Evolutionary conservation across 23 tunicate species (phyloP).

Genomic region (Clavelina lepadiformis): DNA sequence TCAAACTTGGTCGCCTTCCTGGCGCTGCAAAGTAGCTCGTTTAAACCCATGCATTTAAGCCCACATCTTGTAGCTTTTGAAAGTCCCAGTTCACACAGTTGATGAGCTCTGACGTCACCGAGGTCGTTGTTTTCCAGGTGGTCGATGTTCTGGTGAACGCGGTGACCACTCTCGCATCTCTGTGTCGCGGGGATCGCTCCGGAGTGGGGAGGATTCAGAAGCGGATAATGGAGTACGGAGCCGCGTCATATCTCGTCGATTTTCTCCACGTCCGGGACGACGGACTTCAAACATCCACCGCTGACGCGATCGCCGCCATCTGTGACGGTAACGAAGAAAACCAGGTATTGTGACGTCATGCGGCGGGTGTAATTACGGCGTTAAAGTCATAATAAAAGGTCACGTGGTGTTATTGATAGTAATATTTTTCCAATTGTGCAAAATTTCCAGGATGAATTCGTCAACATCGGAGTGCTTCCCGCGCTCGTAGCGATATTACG

Average conservation of each 20-base stretch:
- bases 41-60: too few species aligned
- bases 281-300: slow-evolving; percentile 56
- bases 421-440: too few species aligned
- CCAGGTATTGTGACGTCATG: slow-evolving; percentile 26
- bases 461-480: slow-evolving; percentile 28
- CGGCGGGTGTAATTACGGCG: not conserved
- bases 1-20: too few species aligned
- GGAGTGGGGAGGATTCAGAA: slow-evolving; percentile 53
- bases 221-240: slow-evolving; percentile 63
- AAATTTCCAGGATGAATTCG: slow-evolving; percentile 56
- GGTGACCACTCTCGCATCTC: slow-evolving; percentile 47
- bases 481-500: slow-evolving; percentile 59
- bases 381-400: not conserved
- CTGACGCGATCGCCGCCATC: slow-evolving; percentile 74
- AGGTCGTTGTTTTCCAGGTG: slow-evolving; percentile 26
- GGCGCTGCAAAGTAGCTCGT: too few species aligned
- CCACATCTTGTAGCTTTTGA: too few species aligned
- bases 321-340: slow-evolving; percentile 43
- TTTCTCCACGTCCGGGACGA: slow-evolving; percentile 69
- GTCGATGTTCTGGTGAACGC: slow-evolving; percentile 77
- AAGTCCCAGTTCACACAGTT: too few species aligned
- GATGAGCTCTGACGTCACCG: not conserved
- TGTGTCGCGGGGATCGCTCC: slow-evolving; percentile 60
- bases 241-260: slow-evolving; percentile 47
- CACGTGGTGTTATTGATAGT: not conserved